phyloP scores from a whole-genome alignment of 2,797 vertebrate genomes.

The Petrocephalus schoutedeni region DNA sequence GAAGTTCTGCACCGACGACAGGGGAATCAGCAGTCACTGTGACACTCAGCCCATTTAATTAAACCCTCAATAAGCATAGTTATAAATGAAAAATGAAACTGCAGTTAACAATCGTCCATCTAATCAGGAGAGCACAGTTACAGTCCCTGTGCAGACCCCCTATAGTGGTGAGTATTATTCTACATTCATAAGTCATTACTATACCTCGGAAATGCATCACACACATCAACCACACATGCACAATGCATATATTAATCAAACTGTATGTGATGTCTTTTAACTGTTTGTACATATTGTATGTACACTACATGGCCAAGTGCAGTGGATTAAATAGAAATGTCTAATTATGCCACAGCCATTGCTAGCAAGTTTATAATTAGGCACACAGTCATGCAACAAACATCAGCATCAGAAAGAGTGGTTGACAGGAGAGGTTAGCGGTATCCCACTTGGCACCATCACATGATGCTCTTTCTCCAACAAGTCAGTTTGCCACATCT shows the following conservation, averaged over 20 bases:
- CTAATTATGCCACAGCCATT: not conserved
- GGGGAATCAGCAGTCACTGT: not conserved
- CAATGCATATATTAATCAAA: not conserved
- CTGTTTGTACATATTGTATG: not conserved
- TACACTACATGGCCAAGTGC: not conserved
- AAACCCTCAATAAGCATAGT: not conserved
- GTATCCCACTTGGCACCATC: not conserved
- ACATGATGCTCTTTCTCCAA: not conserved
- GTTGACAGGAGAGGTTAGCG: not conserved
- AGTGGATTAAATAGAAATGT: not conserved
- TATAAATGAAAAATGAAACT: not conserved
- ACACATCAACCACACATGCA: not conserved
- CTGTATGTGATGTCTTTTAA: not conserved
- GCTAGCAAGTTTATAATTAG: not conserved
- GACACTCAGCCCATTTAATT: not conserved
- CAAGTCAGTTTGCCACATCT: not conserved
- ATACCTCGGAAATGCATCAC: not conserved
- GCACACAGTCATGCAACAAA: not conserved
- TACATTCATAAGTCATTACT: not conserved
- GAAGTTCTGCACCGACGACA: constrained; percentile 77
- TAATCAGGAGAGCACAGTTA: not conserved
- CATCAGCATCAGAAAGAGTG: not conserved
- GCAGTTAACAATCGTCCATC: not conserved
- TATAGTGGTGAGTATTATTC: not conserved
- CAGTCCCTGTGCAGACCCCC: not conserved